A percentile compares a stretch with the other conserved stretches of the same genome.
Conservation (phyloP, 2,113 vertebrate species). For the Zosterops hypoxanthus region DNA sequence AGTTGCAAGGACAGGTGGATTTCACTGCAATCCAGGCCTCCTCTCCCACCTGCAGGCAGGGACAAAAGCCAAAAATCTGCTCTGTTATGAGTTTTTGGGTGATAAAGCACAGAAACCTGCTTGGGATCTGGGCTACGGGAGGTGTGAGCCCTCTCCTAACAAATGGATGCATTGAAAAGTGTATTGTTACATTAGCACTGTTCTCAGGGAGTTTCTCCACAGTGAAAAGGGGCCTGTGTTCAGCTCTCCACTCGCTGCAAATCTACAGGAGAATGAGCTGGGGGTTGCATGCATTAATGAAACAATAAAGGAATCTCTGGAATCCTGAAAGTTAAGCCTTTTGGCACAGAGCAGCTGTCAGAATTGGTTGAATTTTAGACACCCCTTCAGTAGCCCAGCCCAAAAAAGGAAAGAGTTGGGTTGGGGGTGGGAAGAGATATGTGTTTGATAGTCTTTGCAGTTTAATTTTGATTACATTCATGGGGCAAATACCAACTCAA, state of each 20-base stretch:
- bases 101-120: background rate
- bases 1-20: conserved; percentile 91
- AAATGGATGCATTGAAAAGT: background rate
- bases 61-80: background rate
- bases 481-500: background rate
- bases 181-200: background rate
- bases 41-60: conserved; percentile 80
- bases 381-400: background rate
- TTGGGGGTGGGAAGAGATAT: background rate
- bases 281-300: conserved; percentile 16
- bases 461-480: background rate
- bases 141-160: background rate
- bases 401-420: background rate
- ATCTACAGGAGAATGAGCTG: background rate
- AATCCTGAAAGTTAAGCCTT: conserved; percentile 60
- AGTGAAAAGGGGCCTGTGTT: background rate
- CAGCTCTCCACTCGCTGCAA: background rate
- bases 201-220: background rate
- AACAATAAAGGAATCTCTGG: conserved; percentile 64
- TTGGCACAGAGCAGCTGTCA: conserved; percentile 55
- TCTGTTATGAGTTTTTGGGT: background rate
- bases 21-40: conserved; percentile 83
- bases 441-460: background rate
- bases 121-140: background rate
- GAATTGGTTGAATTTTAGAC: conserved; percentile 58